Base-by-base conservation (phyloP, 2,888 invertebrate genomes). In the Apodemia duryi region DNA sequence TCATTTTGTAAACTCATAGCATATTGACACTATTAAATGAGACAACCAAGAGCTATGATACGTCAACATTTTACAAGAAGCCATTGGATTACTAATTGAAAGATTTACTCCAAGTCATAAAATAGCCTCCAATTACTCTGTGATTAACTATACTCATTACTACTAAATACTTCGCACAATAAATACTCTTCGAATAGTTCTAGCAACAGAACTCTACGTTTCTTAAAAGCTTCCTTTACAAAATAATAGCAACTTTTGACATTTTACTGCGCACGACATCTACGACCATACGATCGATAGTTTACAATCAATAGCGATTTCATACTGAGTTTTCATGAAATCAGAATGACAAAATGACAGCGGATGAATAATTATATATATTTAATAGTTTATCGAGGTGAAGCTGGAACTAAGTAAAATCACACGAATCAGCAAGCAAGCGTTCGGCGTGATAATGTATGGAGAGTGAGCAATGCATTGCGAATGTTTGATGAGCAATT, bases 341-440 rank as follows among this genome's bases (percentile, higher is more conserved):
- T 71, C 64, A 61, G 69, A 60, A 60, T 51, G 70, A 67, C 64
- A 63, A 72, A 70, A 68, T 70, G 65, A 64, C 57, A 75, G 67
- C 66, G 74, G 67, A 77, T 79, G 75, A 63, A 63, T 63, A 54
- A 32, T 54, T 54, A 66, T 51, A 43, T 54, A 63, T 64, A 49
- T 75, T 77, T 71, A 78, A 74, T 72, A 68, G 75, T 74, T 73
- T 74, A 72, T 75, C 69, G 73, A 71, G 69, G 80, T 71, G 72
- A 86, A 84, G 84, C 84, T 81, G 79, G 81, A 84, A 83, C 77
- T 75, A 82, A 78, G 71, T 76, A 78, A 77, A 77, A 79, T 76
- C 79, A 81, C 79, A 82, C 81, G 79, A 81, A 77, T 78, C 79
- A 82, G 84, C 85, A 88, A 87, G 89, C 88, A 86, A 88, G 87